Evolutionary conservation across 2,888 invertebrate genomes (phyloP).

Genomic region (Drosophila pseudotalamancana): DNA sequence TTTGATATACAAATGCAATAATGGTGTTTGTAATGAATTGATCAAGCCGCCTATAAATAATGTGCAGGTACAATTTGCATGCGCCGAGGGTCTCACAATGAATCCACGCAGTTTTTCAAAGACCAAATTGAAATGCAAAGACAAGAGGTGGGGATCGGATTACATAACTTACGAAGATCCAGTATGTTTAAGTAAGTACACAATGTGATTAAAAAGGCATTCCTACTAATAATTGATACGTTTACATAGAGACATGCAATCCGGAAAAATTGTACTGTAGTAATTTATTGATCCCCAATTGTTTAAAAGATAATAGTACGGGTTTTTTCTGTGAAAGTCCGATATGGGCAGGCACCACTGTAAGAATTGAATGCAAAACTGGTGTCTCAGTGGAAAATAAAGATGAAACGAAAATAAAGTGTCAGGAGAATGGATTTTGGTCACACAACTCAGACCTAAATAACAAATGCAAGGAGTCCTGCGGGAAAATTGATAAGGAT

Average conservation of each 20-base stretch:
- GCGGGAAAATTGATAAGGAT: rapidly evolving
- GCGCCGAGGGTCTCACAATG: neutral
- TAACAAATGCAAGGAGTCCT: neutral
- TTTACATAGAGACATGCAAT: constrained; percentile 14
- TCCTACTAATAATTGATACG: too few relatives aligned
- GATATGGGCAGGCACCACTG: neutral
- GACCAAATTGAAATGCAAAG: rapidly evolving
- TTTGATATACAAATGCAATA: neutral
- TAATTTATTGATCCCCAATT: neutral
- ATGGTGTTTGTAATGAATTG: rapidly evolving
- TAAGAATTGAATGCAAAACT: rapidly evolving
- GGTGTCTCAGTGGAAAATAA: constrained; percentile 3
- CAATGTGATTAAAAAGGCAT: neutral
- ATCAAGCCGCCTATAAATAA: constrained; percentile 6
- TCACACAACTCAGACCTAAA: neutral
- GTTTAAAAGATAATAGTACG: neutral
- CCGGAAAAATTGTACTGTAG: neutral
- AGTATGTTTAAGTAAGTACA: constrained; percentile 20
- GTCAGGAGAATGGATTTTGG: constrained; percentile 27
- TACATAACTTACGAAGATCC: rapidly evolving
- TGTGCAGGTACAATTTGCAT: neutral
- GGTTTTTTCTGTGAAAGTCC: rapidly evolving
- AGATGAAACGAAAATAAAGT: neutral
- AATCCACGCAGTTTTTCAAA: neutral
- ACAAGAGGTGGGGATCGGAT: neutral